phyloP scores from a whole-genome alignment of 2,797 vertebrate species.

The Falco berigora region DNA sequence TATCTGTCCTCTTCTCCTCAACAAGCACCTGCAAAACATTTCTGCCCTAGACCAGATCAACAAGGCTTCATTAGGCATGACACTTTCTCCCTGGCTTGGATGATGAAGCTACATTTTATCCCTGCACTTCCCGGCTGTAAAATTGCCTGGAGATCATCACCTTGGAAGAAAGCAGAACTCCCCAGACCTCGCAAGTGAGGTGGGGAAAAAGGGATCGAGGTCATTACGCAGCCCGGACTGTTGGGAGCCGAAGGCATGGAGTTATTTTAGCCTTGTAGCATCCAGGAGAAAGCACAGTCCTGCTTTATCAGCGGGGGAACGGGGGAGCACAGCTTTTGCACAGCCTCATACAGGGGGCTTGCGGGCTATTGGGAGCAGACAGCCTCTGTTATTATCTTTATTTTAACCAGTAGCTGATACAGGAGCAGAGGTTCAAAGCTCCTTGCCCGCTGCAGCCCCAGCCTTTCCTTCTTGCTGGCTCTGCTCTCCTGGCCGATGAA shows the following conservation, averaged over 20 bases:
- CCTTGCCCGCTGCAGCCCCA: neutral
- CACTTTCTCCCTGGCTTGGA: constrained; percentile 30
- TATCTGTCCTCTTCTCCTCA: constrained; percentile 62
- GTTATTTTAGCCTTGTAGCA: neutral
- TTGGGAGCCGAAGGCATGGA: rapidly evolving
- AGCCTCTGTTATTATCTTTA: neutral
- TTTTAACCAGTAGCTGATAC: neutral
- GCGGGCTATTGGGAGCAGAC: neutral
- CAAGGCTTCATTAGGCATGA: neutral
- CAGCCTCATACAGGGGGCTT: neutral
- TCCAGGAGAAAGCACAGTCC: neutral
- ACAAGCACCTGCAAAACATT: constrained; percentile 70
- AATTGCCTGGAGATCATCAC: neutral
- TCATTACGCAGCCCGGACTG: neutral
- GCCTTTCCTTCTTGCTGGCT: neutral
- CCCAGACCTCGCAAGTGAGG: neutral
- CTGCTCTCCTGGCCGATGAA: neutral
- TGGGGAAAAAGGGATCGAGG: neutral
- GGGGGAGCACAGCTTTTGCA: neutral
- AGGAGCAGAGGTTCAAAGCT: neutral
- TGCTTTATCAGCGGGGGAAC: neutral
- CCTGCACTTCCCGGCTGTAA: neutral
- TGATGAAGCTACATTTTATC: neutral
- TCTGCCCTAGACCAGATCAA: neutral
- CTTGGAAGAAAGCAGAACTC: neutral